Evolutionary conservation across 2,113 vertebrate genomes (phyloP).

Genomic region (Toxotes chatareus): DNA sequence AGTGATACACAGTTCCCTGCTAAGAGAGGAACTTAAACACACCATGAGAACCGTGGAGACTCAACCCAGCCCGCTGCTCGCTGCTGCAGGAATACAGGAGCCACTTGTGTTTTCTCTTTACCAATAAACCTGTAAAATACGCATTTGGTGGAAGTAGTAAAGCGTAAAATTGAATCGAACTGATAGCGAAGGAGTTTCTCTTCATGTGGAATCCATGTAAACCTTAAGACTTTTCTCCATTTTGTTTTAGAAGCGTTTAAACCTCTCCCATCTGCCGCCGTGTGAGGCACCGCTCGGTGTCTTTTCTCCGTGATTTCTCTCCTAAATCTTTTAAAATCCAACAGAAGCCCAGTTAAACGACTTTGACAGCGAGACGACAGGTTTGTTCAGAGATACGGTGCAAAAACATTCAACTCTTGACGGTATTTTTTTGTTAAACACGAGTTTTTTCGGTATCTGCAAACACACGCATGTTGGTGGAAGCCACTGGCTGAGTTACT

Average conservation of each 20-base stretch:
- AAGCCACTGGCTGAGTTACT: too few relatives aligned
- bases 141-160: too few relatives aligned
- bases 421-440: accelerated
- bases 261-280: not conserved
- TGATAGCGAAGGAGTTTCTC: not conserved
- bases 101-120: constrained; percentile 54
- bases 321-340: constrained; percentile 12
- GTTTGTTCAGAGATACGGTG: not conserved
- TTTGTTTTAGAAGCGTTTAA: not conserved
- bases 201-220: not conserved
- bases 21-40: constrained; percentile 14
- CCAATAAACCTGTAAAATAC: not conserved
- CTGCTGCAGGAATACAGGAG: not conserved
- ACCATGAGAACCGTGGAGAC: constrained; percentile 55
- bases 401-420: not conserved
- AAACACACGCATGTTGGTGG: constrained; percentile 27
- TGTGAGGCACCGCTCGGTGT: not conserved
- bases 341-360: accelerated
- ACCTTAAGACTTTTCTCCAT: accelerated
- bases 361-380: not conserved
- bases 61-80: not conserved
- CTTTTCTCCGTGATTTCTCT: constrained; percentile 22
- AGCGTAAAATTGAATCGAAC: accelerated
- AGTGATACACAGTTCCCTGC: accelerated
- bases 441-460: not conserved